A percentile compares a stretch with the other conserved stretches of the same genome.
These are phyloP conservation scores for Ctenicera cuprea DNA, from an alignment of 2,888 invertebrate species.

Conservation along the genomic window DNA sequence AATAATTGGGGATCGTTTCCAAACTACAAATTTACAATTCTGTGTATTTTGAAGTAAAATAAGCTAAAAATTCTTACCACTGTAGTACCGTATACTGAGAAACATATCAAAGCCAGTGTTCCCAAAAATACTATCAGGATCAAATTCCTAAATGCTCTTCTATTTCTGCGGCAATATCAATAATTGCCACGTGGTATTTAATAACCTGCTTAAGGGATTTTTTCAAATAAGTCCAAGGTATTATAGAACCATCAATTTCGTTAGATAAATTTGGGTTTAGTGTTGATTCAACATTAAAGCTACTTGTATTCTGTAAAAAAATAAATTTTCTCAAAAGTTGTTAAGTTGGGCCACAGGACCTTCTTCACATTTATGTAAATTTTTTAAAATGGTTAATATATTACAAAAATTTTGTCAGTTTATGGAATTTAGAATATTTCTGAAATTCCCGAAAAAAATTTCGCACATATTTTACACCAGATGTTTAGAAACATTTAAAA, in stretches of 20 bases:
- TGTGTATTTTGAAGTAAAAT: too few relatives aligned
- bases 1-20: background rate
- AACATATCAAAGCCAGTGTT: slow-evolving; percentile 7
- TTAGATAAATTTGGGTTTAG: background rate
- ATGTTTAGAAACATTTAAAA: too few relatives aligned
- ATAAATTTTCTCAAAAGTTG: too few relatives aligned
- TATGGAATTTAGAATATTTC: too few relatives aligned
- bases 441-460: too few relatives aligned
- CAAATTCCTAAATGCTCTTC: slow-evolving; percentile 35
- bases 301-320: background rate
- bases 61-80: background rate
- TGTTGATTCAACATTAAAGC: background rate
- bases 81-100: slow-evolving; percentile 3
- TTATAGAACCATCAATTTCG: background rate
- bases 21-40: too few relatives aligned
- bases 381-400: too few relatives aligned
- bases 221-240: slow-evolving; percentile 15
- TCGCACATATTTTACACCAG: too few relatives aligned
- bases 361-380: too few relatives aligned
- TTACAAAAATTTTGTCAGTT: too few relatives aligned
- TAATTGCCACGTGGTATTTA: slow-evolving; percentile 44
- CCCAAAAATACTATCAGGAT: slow-evolving; percentile 33
- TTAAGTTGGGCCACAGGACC: too few relatives aligned
- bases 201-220: slow-evolving; percentile 13
- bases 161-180: slow-evolving; percentile 36